Percentiles rank a stretch among this genome's conserved stretches.
phyloP scores from a whole-genome alignment of 2,888 invertebrate genomes.

The Pammene fasciana region DNA sequence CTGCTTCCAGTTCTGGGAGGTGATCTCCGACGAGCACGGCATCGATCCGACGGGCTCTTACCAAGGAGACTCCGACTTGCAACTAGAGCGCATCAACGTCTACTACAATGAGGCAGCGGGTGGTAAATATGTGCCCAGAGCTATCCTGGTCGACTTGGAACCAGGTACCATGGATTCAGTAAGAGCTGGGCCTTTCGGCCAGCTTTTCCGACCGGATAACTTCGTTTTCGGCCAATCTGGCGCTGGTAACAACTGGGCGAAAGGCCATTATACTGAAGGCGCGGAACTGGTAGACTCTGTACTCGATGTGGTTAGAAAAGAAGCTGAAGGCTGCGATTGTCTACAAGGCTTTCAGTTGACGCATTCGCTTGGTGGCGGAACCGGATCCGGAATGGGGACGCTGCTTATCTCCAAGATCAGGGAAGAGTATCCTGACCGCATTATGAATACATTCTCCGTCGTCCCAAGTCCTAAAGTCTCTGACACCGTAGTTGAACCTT shows the following conservation, averaged over 20 bases:
- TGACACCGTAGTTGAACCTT: slow-evolving; percentile 71
- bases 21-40: slow-evolving; percentile 86
- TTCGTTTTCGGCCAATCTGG: slow-evolving; percentile 86
- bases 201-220: slow-evolving; percentile 90
- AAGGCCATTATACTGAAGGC: slow-evolving; percentile 91
- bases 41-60: slow-evolving; percentile 84
- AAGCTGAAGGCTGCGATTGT: slow-evolving; percentile 92
- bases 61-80: slow-evolving; percentile 84
- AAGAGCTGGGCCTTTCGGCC: slow-evolving; percentile 88
- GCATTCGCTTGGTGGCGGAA: slow-evolving; percentile 77
- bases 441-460: slow-evolving; percentile 88
- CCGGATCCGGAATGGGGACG: slow-evolving; percentile 59
- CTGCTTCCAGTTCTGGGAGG: slow-evolving; percentile 81
- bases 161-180: slow-evolving; percentile 87
- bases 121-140: slow-evolving; percentile 45
- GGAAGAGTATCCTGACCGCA: slow-evolving; percentile 91
- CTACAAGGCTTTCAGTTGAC: slow-evolving; percentile 89
- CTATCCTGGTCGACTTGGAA: slow-evolving; percentile 40
- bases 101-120: slow-evolving; percentile 85
- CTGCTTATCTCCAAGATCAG: slow-evolving; percentile 90
- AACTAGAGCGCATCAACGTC: slow-evolving; percentile 85
- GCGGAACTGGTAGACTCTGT: slow-evolving; percentile 89
- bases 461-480: slow-evolving; percentile 89
- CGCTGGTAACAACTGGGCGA: slow-evolving; percentile 52
- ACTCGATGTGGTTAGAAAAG: slow-evolving; percentile 88